Evolutionary conservation across 2,113 vertebrate species (phyloP).

Genomic region (Pterocles gutturalis): DNA sequence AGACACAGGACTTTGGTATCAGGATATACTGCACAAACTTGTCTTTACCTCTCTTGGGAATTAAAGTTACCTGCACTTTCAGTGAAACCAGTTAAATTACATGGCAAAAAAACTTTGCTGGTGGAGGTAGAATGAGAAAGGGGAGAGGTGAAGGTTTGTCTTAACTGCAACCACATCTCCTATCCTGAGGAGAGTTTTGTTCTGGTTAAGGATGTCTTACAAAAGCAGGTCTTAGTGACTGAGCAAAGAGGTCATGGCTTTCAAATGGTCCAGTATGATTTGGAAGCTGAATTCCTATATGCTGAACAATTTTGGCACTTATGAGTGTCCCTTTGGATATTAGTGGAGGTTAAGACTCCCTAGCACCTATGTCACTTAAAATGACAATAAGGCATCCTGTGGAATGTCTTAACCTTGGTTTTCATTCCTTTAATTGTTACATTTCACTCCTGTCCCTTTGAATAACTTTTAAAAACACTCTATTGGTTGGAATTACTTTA

Average conservation of each 20-base stretch:
- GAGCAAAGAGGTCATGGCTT: not conserved
- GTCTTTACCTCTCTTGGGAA: not conserved
- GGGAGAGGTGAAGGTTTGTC: not conserved
- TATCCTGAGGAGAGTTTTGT: not conserved
- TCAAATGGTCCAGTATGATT: not conserved
- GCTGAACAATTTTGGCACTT: not conserved
- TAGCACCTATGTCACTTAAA: not conserved
- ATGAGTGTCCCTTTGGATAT: not conserved
- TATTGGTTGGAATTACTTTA: not conserved
- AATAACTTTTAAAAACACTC: not conserved
- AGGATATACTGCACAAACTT: not conserved
- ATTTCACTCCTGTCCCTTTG: not conserved
- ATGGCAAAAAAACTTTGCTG: not conserved
- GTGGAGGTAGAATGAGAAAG: not conserved
- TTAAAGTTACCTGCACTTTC: not conserved
- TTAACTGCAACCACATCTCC: not conserved
- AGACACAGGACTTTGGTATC: not conserved
- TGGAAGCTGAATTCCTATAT: not conserved
- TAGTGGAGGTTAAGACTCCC: not conserved
- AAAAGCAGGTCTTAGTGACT: not conserved
- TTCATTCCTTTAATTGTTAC: not conserved
- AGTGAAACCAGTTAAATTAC: not conserved
- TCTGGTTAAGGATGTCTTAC: not conserved
- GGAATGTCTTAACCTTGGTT: not conserved
- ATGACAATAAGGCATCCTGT: not conserved